phyloP scores from a whole-genome alignment of 2,888 invertebrate species.

The Microplitis manilae region DNA sequence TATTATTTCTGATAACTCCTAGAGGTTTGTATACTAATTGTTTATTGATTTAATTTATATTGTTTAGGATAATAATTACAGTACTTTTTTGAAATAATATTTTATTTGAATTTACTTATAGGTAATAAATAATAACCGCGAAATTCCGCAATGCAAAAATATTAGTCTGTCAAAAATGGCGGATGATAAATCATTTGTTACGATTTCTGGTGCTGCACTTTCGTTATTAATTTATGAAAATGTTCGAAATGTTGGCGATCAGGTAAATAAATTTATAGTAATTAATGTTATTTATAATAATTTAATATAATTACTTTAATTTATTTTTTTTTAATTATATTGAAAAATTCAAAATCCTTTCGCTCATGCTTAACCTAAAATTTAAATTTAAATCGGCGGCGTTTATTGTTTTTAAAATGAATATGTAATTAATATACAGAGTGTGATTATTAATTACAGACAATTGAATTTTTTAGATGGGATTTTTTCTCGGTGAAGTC shows the following conservation, averaged over 20 bases:
- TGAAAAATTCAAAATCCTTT: constrained; percentile 40
- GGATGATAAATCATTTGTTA: constrained; percentile 63
- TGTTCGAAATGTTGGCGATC: constrained; percentile 75
- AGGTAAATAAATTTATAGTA: constrained; percentile 70
- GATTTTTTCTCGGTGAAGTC: constrained; percentile 79
- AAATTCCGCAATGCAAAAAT: no score
- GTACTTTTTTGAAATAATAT: no score
- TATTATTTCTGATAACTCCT: no score
- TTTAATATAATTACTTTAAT: background rate
- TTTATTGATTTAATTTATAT: no score
- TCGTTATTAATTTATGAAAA: constrained; percentile 81
- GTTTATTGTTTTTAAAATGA: constrained; percentile 18
- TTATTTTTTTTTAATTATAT: constrained; percentile 10
- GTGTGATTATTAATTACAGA: constrained; percentile 8
- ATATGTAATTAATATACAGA: background rate
- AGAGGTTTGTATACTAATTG: no score
- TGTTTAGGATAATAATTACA: no score
- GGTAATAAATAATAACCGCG: no score
- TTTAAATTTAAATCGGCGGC: constrained; percentile 18
- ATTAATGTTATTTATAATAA: background rate
- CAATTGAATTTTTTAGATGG: constrained; percentile 70
- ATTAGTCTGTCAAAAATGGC: constrained; percentile 56
- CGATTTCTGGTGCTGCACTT: constrained; percentile 77
- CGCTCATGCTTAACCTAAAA: constrained; percentile 38
- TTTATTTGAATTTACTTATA: no score